A percentile compares a stretch with the other conserved stretches of the same genome.
These are phyloP conservation scores for Ceramica pisi DNA, from an alignment of 2,888 invertebrate species.

Conservation along the genomic window DNA sequence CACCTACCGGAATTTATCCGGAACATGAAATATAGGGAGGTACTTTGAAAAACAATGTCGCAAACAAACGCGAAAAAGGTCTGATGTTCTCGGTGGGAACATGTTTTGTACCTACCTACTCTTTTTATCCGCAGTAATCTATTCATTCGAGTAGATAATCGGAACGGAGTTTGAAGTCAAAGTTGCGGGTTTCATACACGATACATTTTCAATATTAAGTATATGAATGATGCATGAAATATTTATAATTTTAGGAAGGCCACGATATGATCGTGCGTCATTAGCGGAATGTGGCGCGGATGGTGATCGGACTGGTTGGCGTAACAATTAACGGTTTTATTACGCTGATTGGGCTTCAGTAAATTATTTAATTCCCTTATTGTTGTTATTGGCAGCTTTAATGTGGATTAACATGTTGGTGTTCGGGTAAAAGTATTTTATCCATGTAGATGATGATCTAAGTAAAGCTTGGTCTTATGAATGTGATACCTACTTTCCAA, in stretches of 20 bases:
- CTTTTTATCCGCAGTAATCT: slow-evolving; percentile 22
- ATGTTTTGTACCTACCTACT: slow-evolving; percentile 19
- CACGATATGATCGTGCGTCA: slow-evolving; percentile 32
- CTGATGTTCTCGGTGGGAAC: slow-evolving; percentile 6
- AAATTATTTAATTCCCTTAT: slow-evolving; percentile 13
- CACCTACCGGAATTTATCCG: slow-evolving; percentile 46
- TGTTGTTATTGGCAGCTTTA: slow-evolving; percentile 27
- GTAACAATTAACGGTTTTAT: slow-evolving; percentile 52
- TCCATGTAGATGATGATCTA: not conserved
- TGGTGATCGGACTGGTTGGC: slow-evolving; percentile 15
- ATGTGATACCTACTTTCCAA: too few relatives aligned
- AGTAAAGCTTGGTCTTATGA: not conserved
- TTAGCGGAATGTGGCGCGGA: slow-evolving; percentile 35
- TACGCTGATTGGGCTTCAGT: slow-evolving; percentile 36
- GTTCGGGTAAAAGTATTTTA: not conserved
- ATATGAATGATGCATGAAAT: slow-evolving; percentile 32
- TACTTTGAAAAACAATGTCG: slow-evolving; percentile 53
- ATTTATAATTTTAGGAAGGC: slow-evolving; percentile 48
- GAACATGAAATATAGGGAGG: slow-evolving; percentile 43
- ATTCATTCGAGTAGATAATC: slow-evolving; percentile 16
- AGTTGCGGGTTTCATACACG: slow-evolving; percentile 10
- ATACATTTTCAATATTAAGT: not conserved
- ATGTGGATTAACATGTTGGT: slow-evolving; percentile 7
- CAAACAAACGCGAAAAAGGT: slow-evolving; percentile 49
- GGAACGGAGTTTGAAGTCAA: slow-evolving; percentile 5